A percentile compares a stretch with the other conserved stretches of the same genome.
Evolutionary conservation across 30 jellyfish, hydroid and myxozoan species (phyloP).

Genomic region (Aurelia aurita): DNA sequence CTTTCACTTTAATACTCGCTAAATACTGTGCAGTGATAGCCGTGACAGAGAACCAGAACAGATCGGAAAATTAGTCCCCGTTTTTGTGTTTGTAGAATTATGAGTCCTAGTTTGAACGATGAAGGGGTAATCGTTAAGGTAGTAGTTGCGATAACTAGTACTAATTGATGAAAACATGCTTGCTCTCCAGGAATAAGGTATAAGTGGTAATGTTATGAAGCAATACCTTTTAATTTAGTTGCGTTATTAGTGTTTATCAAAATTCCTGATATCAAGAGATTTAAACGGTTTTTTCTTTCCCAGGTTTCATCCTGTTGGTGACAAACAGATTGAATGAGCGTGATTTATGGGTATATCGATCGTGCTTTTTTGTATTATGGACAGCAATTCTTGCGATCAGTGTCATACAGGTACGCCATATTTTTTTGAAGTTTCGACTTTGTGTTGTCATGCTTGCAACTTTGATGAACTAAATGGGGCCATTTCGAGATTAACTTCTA

Average conservation of each 20-base stretch:
- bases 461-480: too few species aligned
- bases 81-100: too few species aligned
- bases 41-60: too few species aligned
- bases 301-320: conserved; percentile 72
- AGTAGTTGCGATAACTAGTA: too few species aligned
- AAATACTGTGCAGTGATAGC: too few species aligned
- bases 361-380: conserved; percentile 55
- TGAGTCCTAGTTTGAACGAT: too few species aligned
- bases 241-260: background rate
- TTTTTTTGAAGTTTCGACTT: background rate
- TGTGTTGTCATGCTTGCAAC: background rate
- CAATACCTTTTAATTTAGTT: background rate
- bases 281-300: background rate
- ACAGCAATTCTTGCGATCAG: conserved; percentile 60
- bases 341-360: conserved; percentile 70
- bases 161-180: too few species aligned
- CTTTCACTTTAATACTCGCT: too few species aligned
- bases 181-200: too few species aligned
- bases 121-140: too few species aligned
- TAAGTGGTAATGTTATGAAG: background rate
- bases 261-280: background rate
- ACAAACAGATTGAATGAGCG: conserved; percentile 23
- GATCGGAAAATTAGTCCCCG: too few species aligned
- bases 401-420: conserved; percentile 73
- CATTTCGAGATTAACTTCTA: too few species aligned